Conservation (phyloP, 2,888 invertebrate species). For the Hofmannophila pseudospretella region DNA sequence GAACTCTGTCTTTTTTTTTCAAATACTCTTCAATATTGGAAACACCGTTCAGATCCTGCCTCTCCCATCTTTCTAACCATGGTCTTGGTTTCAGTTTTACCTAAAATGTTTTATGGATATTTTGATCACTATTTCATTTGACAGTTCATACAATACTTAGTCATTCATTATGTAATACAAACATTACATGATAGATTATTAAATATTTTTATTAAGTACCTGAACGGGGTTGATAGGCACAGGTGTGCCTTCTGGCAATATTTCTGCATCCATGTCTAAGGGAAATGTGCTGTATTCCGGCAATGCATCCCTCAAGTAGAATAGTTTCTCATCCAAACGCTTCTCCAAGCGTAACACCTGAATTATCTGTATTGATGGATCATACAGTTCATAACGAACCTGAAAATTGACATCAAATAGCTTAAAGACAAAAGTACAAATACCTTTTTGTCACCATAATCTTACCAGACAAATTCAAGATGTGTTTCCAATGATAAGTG, state of each 20-base stretch:
- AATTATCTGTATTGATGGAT: constrained; percentile 92
- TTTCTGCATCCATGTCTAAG: constrained; percentile 92
- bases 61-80: constrained; percentile 95
- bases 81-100: constrained; percentile 88
- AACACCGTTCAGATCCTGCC: constrained; percentile 86
- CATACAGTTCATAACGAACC: constrained; percentile 91
- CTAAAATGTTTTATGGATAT: constrained; percentile 38
- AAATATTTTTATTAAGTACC: constrained; percentile 59
- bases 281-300: constrained; percentile 96
- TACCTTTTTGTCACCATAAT: not conserved
- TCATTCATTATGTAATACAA: not conserved
- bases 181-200: not conserved
- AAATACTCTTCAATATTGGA: constrained; percentile 77
- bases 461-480: no score
- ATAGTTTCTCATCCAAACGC: constrained; percentile 91
- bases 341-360: constrained; percentile 95
- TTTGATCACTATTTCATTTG: not conserved
- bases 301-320: constrained; percentile 93
- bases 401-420: no score
- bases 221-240: constrained; percentile 88
- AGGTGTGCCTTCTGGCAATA: constrained; percentile 84
- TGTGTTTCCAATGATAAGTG: no score
- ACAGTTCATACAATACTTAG: no score
- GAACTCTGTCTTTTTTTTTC: constrained; percentile 68
- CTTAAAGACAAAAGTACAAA: no score